Evolutionary conservation across 2,888 invertebrate genomes (phyloP), one percentile per base, ranked within the genome.

Genomic region (Gastracanthus pulcherrimus): DNA sequence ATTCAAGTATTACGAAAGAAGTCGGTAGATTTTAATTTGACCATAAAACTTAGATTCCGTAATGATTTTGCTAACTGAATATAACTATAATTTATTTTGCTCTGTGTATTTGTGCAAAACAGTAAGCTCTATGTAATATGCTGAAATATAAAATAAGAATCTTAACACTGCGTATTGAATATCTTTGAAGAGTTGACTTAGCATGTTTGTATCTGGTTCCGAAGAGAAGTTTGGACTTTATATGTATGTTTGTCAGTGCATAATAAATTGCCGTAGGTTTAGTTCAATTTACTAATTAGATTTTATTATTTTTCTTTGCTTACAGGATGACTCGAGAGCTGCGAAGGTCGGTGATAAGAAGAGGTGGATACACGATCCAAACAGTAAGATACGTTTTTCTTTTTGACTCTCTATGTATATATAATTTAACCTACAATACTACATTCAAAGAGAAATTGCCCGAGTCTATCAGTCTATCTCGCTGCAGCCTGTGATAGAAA

Each of bases 361-460:
- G 88, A 93, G 94, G 87, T 96, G 95, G 95, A 95, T 96, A 89
- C 95, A 95, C 88, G 95, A 96, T 91, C 95, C 96, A 38, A 94
- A 95, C 90, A 96, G 95, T 96, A 91, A 95, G 95, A 94, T 45
- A 34, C 31, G 3, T 11, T 26, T 36, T 34, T 26, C 48, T 34
- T 48, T 48, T 36, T 23, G n/a, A n/a, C 16, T 62, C 1, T 2
- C 19, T 4, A 5, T 31, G 5, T 29, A 31, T 70, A 51, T 70
- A 64, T 48, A 48, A 64, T 75, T 64, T 75, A 62, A 36, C 11
- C 6, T 3, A 7, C 60, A n/a, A 34, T 62, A 16, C 6, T 3
- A 7, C 60, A n/a, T 31, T 62, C n/a, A n/a, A 34, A 29, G 60
- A 16, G 31, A n/a, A 19, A 62, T 34, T n/a, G n/a, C 31, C 34